Evolutionary conservation across 2,797 vertebrate genomes (phyloP), one percentile per base, ranked within the genome.

Genomic region (Betta splendens): DNA sequence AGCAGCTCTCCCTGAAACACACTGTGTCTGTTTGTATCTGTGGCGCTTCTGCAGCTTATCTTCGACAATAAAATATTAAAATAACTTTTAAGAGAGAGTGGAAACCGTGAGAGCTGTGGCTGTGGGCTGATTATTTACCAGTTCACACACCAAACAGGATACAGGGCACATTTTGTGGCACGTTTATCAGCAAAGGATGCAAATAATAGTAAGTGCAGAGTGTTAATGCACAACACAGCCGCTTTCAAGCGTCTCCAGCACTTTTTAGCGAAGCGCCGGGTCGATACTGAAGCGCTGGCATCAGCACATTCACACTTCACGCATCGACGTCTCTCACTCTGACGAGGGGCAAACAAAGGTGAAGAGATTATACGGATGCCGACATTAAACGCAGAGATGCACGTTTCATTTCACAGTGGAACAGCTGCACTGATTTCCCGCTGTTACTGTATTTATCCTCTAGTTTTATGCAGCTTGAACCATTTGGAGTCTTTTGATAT

Each of bases 261-360:
- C 11, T 45, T 52, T 36, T 57, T 53, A n/a, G 22, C n/a, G 32
- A 18, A 28, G 5, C 22, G 36, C 13, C 12, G 51, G 13, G 20
- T 71, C 72, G 40, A 59, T 62, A 57, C 21, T 16, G 11, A 52
- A 47, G 20, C 38, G 49, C 25, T 47, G 28, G 52, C 25, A 33
- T 63, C 50, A 20, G 43, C 16, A 0, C 13, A 22, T 62, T 52
- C 36, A 56, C 33, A 64, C 5, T 38, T 46, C 13, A n/a, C 25
- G 3, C 39, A 64, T 37, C 15, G 50, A 64, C 36, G 46, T 42
- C 3, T 39, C 68, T 64, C 13, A n/a, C 37, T 46, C 22, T 35
- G 52, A 7, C 47, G 37, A 21, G 20, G 38, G 39, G 8, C 20
- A 40, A 15, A 32, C 17, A 15, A 16, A 15, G 4, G 4, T 13